Base-by-base conservation (phyloP, 2,888 invertebrate genomes). In the Melipona bicolor region DNA sequence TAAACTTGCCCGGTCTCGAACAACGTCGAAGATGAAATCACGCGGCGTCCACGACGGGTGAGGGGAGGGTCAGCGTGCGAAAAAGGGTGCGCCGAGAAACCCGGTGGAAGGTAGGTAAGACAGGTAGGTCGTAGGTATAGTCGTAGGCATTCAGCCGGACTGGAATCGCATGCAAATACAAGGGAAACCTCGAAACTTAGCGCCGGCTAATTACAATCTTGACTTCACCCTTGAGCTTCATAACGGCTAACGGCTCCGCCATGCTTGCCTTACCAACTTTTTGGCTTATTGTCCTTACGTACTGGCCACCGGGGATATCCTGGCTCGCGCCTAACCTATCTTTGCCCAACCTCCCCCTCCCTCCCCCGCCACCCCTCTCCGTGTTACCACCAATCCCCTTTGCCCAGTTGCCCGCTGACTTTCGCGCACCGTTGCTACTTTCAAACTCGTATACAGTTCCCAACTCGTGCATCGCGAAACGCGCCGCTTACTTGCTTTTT, bases 121-220 rank as follows among this genome's bases (percentile, higher is more conserved):
- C 5, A 1, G n/a, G 21, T 5, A 21, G 21, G 64, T 21, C 21
- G n/a, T 56, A 56, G 56, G 11, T 11, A 11, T 64, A 64, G 27
- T 19, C 27, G 27, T n/a, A 59, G 5, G 56, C 27, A 36, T 13
- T 36, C 64, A 24, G 6, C 36, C 36, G 54, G 70, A 74, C 77
- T 74, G 81, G 76, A 87, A 89, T 88, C 86, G 86, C 89, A 92
- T 92, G 93, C 93, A 92, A 93, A 94, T 94, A 91, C 88, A 85
- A 79, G 82, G 88, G 84, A 91, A 92, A 92, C 90, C 91, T 92
- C 92, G 91, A 93, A 94, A 94, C 94, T 93, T 94, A 91, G 91
- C 90, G 90, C 89, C 83, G 89, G 93, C 94, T 94, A 94, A 94
- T 94, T 94, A 93, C 94, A 92, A 94, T 94, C 93, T 93, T 93